Base-by-base conservation (phyloP, 2,113 vertebrate species). In the Thinocorus orbignyianus region DNA sequence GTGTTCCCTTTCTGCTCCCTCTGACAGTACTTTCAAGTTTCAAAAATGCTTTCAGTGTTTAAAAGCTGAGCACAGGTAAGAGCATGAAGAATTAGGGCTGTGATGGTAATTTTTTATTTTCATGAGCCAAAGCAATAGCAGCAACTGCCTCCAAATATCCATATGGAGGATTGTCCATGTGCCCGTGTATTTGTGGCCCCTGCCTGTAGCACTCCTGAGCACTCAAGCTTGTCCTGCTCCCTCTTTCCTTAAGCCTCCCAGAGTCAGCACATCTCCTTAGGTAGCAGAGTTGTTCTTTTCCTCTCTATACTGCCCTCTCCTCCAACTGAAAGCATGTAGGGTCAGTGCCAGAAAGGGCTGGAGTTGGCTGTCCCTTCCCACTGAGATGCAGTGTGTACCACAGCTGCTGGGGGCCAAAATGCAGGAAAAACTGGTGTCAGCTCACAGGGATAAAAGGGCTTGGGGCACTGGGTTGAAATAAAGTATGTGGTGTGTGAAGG, bases 361-460 rank as follows among this genome's bases (percentile, higher is more conserved):
- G 48, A 65, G 28, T 39, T n/a, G 14, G 8, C 15, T n/a, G 6
- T 61, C 24, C 16, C 23, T 24, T 68, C 2, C 0, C 4, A 39
- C 25, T 7, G 58, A 35, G 60, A 17, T 25, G 35, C 10, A 5
- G 2, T 0, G 0, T 24, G 23, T 54, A 5, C 42, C 39, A 11
- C 72, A 48, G 46, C 62, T 42, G 65, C 71, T 51, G 35, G 44
- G 35, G 52, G 12, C 74, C n/a, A 42, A 2, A 24, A 5, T 25
- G 41, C 37, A 42, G 81, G 57, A 66, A 13, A 42, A 52, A 10
- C 42, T 49, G 58, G 4, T 37, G 18, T 51, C 31, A 46, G 18
- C 51, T 55, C 11, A 0, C 8, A 11, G 13, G 11, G 6, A 24
- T 41, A 41, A 41, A 57, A 18, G 23, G 18, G 9, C 8, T 65